Evolutionary conservation across 2,797 vertebrate species (phyloP).

Genomic region (Lacerta agilis): DNA sequence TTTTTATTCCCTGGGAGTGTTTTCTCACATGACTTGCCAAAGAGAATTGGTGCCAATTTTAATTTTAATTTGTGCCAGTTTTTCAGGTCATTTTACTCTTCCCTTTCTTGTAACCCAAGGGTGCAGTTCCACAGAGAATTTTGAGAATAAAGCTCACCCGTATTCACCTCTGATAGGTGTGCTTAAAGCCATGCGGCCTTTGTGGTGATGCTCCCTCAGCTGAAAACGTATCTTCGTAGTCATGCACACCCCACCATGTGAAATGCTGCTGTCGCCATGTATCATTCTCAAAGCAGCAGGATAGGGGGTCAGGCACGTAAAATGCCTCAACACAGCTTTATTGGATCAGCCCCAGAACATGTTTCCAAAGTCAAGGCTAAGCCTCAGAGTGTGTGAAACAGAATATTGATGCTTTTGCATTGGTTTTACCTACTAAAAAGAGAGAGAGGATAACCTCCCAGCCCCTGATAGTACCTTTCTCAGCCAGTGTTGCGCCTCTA

Average conservation of each 20-base stretch:
- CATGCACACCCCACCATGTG: background rate
- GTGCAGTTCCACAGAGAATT: background rate
- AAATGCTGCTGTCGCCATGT: background rate
- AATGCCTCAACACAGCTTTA: conserved; percentile 23
- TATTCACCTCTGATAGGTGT: background rate
- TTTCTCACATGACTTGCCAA: background rate
- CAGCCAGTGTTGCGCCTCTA: background rate
- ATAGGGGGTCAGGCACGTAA: conserved; percentile 36
- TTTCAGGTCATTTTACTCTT: background rate
- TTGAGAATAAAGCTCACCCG: background rate
- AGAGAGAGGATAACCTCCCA: background rate
- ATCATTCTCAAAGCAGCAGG: background rate
- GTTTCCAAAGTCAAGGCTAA: background rate
- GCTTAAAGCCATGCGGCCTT: background rate
- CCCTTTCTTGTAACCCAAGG: background rate
- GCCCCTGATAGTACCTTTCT: background rate
- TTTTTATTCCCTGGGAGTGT: background rate
- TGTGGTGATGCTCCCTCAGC: background rate
- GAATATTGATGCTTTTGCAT: background rate
- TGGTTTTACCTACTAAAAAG: background rate
- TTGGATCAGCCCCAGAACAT: background rate
- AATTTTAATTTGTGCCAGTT: background rate
- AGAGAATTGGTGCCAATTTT: background rate
- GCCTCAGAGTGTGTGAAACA: background rate
- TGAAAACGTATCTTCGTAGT: no score